Conservation (phyloP, 2,113 vertebrate species). For the Labrus mixtus region DNA sequence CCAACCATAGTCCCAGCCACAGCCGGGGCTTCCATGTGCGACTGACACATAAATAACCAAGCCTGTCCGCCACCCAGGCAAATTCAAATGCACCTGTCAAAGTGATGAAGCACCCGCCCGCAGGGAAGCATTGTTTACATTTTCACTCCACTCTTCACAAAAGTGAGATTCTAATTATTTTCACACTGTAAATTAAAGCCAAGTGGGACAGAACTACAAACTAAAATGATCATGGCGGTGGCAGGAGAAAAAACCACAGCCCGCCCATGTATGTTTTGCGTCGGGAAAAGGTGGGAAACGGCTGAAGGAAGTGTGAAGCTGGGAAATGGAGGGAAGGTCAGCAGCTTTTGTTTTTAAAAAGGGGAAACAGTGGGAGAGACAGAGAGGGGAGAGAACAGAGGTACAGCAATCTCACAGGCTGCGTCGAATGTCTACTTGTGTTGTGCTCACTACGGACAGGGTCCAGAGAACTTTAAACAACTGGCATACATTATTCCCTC, state of each 20-base stretch:
- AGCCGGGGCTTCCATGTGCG: slow-evolving; percentile 94
- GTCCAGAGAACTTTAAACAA: slow-evolving; percentile 71
- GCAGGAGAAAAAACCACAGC: slow-evolving; percentile 52
- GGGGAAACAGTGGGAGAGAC: not conserved
- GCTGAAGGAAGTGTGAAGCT: slow-evolving; percentile 23
- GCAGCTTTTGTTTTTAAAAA: slow-evolving; percentile 57
- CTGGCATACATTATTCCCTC: slow-evolving; percentile 75
- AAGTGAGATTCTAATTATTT: slow-evolving; percentile 99
- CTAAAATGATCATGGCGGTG: slow-evolving; percentile 78
- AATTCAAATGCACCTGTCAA: slow-evolving; percentile 99
- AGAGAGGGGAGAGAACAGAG: slow-evolving; percentile 4
- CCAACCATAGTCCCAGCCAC: slow-evolving; percentile 79
- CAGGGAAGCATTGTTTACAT: slow-evolving; percentile 99
- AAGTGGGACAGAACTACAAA: slow-evolving; percentile 90
- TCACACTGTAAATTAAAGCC: slow-evolving; percentile 99
- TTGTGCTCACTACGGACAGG: slow-evolving; percentile 60
- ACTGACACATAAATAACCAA: slow-evolving; percentile 99
- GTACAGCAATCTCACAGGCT: slow-evolving; percentile 23
- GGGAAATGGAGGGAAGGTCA: slow-evolving; percentile 63
- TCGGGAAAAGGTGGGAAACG: slow-evolving; percentile 11
- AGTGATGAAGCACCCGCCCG: slow-evolving; percentile 99
- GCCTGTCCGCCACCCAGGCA: slow-evolving; percentile 97
- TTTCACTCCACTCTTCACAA: slow-evolving; percentile 98
- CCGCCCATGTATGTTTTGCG: slow-evolving; percentile 37
- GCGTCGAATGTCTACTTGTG: slow-evolving; percentile 19